Evolutionary conservation across 2,797 vertebrate genomes (phyloP).

Genomic region (Lepidocolaptes lacrymiger): DNA sequence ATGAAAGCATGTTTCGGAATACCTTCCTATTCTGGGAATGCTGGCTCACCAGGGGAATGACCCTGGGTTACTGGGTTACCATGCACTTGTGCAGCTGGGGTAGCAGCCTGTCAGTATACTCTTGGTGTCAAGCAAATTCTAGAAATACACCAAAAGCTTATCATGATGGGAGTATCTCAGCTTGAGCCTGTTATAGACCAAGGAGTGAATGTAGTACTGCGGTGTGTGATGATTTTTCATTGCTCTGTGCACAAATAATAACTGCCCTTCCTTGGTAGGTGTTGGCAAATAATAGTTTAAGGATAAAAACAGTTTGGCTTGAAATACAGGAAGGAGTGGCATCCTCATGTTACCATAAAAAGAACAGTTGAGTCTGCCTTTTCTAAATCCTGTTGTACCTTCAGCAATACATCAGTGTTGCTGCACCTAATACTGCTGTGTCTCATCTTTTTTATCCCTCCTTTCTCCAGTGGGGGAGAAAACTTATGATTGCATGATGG

Average conservation of each 20-base stretch:
- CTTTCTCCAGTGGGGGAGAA: neutral
- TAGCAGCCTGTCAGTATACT: neutral
- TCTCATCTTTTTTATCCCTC: neutral
- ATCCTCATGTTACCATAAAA: neutral
- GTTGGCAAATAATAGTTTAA: neutral
- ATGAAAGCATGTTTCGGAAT: neutral
- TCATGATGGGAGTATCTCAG: neutral
- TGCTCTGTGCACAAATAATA: neutral
- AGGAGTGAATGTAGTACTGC: neutral
- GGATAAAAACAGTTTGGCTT: neutral
- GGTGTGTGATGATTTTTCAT: neutral
- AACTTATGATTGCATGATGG: neutral
- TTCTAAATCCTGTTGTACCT: neutral
- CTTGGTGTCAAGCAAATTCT: rapidly evolving
- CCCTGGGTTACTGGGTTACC: neutral
- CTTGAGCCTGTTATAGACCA: neutral
- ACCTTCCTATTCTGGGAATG: neutral
- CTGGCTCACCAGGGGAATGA: neutral
- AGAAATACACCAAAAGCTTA: neutral
- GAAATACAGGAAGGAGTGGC: neutral
- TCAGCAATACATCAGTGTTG: neutral
- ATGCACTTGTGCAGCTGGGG: neutral
- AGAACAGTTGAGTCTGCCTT: neutral
- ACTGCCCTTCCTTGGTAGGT: neutral
- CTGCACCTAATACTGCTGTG: neutral